Conservation (phyloP, 2,888 invertebrate species). For the Nemapogon koenigi region DNA sequence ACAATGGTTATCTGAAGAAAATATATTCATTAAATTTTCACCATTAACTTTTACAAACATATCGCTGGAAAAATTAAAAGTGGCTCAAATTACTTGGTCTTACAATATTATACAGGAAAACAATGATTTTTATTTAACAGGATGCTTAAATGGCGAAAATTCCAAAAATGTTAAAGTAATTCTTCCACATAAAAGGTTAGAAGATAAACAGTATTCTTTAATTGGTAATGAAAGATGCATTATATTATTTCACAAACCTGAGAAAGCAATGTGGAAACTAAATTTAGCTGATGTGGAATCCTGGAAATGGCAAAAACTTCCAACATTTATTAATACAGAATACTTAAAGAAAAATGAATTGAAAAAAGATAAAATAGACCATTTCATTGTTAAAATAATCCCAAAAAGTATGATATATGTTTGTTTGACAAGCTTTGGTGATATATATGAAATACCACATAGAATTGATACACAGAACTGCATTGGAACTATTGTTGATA, state of each 20-base stretch:
- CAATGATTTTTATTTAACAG: constrained; percentile 31
- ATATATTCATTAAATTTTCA: constrained; percentile 27
- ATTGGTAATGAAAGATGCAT: constrained; percentile 41
- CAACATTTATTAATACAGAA: constrained; percentile 23
- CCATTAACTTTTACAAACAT: constrained; percentile 13
- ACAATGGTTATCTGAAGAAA: constrained; percentile 36
- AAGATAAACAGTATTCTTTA: constrained; percentile 21
- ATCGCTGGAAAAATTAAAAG: constrained; percentile 6
- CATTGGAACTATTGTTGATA: constrained; percentile 60
- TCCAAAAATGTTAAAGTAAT: too few species aligned
- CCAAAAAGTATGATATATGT: constrained; percentile 28
- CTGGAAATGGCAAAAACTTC: constrained; percentile 10
- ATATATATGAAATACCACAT: constrained; percentile 68
- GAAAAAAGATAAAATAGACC: constrained; percentile 21
- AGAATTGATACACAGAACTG: constrained; percentile 63
- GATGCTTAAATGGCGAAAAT: constrained; percentile 31
- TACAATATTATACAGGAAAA: constrained; percentile 38
- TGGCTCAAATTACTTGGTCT: constrained; percentile 35
- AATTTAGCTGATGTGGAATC: constrained; percentile 25
- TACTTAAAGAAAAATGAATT: constrained; percentile 17
- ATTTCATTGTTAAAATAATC: constrained; percentile 27
- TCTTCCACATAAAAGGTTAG: constrained; percentile 19
- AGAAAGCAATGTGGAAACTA: constrained; percentile 27
- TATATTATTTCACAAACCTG: constrained; percentile 25
- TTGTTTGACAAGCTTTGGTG: constrained; percentile 32